Base-by-base conservation (phyloP, 2,888 invertebrate species). In the Hoplodrina blanda region DNA sequence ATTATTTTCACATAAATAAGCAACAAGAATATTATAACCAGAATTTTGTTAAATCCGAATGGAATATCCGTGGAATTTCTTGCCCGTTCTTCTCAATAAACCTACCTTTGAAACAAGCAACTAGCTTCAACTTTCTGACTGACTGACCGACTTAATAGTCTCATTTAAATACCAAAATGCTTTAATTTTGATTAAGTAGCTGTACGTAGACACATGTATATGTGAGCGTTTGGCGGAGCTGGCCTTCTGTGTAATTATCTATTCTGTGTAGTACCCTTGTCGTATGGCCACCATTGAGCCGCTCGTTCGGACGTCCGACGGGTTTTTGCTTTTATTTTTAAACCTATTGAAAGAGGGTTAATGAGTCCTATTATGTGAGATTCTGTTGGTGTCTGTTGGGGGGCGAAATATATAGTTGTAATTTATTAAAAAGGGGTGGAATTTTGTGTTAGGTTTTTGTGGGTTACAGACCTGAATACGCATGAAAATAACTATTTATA, bases 311-410 rank as follows among this genome's bases (percentile, higher is more conserved):
- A 78, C 41, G 65, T 65, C 72, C 49, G 55, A 17, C 20, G 53
- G 50, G n/a, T n/a, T 56, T 75, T 52, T 68, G 50, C 46, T 66
- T 78, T 68, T 79, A 69, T 78, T 78, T 80, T 75, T 46, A 56
- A 71, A 62, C 54, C 65, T 66, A 78, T 79, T 79, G 77, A 78
- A 68, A 49, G 60, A 64, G 68, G 65, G 78, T 79, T 79, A 81
- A 79, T 79, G 78, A 79, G 78, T 52, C 33, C 55, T 56, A 63
- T 76, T 76, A 75, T 77, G 50, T 63, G 69, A 37, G 25, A 41
- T 41, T 56, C 44, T 73, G 52, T 52, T 80, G 60, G 52, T 59
- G 50, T 79, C 41, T 68, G 80, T 52, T 61, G n/a, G 44, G 62
- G 52, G 61, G 25, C 60, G 55, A 30, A 57, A 41, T 72, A 55